Base-by-base conservation (phyloP, 2,113 vertebrate genomes). In the Kobus ellipsiprymnus region DNA sequence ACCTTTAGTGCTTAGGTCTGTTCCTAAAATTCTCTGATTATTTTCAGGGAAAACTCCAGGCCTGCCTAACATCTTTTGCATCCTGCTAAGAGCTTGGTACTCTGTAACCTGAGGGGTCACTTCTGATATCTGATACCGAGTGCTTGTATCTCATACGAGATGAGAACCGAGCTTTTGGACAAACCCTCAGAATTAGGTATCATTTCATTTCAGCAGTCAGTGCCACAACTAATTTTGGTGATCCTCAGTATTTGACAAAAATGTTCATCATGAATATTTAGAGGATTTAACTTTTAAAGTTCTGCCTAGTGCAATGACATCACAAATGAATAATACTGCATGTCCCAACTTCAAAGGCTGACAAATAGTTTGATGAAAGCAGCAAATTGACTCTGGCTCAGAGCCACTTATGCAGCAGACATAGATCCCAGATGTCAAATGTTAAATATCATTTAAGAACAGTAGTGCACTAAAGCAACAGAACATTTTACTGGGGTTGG, bases 291-390 rank as follows among this genome's bases (percentile, higher is more conserved):
- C 94, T 97, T 96, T 74, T 62, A 91, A 94, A 95, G 71, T 59
- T 84, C 83, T 97, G 54, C 60, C 33, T 36, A 71, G 71, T 60
- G 19, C 74, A 64, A 14, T 98, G 97, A 95, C 81, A 97, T 97
- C 95, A 98, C 94, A 84, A 60, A 40, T 88, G 96, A 97, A 87
- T 95, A 93, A 96, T 88, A 67, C 54, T 85, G 33, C 57, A 48
- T 85, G 44, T 52, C 21, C 48, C 52, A 16, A 77, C 84, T 97
- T 98, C 96, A 97, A 97, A 97, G 95, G 55, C 87, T 54, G 46
- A 96, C 80, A 98, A 97, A 96, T 81, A 97, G 89, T 95, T 92
- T 97, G 83, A 95, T 87, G 93, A 98, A 95, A 97, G 87, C 64
- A 95, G 80, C 84, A 92, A 97, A 96, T 71, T 6, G 14, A 86